phyloP scores from a whole-genome alignment of 1,140 invertebrate genomes.

The Dolichoris vasculosae region DNA sequence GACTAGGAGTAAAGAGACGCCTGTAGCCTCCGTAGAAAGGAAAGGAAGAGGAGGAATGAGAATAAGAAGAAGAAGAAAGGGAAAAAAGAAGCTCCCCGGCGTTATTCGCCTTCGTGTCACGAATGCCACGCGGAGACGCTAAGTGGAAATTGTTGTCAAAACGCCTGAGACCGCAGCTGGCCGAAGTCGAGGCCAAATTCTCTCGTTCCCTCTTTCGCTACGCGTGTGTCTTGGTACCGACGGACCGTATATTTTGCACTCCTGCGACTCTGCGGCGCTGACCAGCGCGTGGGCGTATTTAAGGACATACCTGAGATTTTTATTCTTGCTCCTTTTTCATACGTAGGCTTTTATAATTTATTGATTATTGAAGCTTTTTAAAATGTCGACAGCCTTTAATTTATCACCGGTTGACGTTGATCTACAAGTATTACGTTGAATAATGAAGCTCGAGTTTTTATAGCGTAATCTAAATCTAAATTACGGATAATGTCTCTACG shows the following conservation, averaged over 20 bases:
- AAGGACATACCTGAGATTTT: conserved; percentile 58
- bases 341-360: neutral
- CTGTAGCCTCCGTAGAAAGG: neutral
- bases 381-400: neutral
- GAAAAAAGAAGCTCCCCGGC: conserved; percentile 46
- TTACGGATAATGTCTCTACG: no score
- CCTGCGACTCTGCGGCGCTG: conserved; percentile 38
- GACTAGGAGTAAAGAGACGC: neutral
- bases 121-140: conserved; percentile 69
- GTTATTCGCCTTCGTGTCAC: conserved; percentile 50
- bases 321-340: neutral
- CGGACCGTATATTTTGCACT: conserved; percentile 64
- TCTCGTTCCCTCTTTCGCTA: neutral
- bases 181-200: conserved; percentile 46
- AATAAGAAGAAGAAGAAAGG: conserved; percentile 9
- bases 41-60: neutral
- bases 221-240: conserved; percentile 52
- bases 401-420: neutral
- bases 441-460: no score
- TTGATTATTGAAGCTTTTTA: neutral
- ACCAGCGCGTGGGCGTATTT: conserved; percentile 61
- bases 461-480: no score
- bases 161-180: conserved; percentile 61
- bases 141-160: conserved; percentile 76
- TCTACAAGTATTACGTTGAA: neutral